These are phyloP conservation scores for Drosophila anomelani DNA, from an alignment of 2,888 invertebrate species.

Conservation along the genomic window DNA sequence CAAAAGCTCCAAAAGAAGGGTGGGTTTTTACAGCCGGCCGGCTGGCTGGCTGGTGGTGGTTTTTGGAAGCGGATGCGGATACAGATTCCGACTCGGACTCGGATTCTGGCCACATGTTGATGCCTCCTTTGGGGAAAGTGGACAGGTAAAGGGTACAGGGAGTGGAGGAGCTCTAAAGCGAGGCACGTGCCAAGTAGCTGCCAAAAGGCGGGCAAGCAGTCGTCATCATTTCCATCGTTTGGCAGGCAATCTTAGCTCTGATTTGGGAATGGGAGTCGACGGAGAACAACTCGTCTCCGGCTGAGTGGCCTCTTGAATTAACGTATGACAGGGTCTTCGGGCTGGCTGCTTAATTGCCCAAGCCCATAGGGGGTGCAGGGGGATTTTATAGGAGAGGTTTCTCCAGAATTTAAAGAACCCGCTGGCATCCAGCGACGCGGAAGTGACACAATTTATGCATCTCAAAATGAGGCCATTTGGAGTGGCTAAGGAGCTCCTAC, in stretches of 20 bases:
- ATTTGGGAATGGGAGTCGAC: slow-evolving; percentile 43
- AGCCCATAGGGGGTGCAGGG: background rate
- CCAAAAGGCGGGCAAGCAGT: slow-evolving; percentile 65
- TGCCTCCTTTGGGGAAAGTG: slow-evolving; percentile 51
- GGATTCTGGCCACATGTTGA: slow-evolving; percentile 53
- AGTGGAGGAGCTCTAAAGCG: slow-evolving; percentile 52
- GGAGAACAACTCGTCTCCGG: slow-evolving; percentile 24
- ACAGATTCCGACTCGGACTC: background rate
- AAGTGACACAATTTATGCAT: slow-evolving; percentile 69
- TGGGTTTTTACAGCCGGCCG: slow-evolving; percentile 48
- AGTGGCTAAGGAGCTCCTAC: slow-evolving; percentile 16
- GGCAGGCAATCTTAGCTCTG: slow-evolving; percentile 69
- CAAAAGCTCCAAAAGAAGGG: slow-evolving; percentile 51
- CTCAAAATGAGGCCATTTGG: slow-evolving; percentile 62
- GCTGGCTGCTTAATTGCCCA: slow-evolving; percentile 68
- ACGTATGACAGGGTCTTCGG: slow-evolving; percentile 65
- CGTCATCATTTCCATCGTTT: slow-evolving; percentile 56
- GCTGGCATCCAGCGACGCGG: slow-evolving; percentile 53
- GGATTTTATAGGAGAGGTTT: slow-evolving; percentile 1
- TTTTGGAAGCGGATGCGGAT: slow-evolving; percentile 43
- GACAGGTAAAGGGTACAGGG: slow-evolving; percentile 43
- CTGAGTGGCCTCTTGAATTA: slow-evolving; percentile 75
- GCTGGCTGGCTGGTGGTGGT: slow-evolving; percentile 30
- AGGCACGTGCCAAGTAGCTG: slow-evolving; percentile 76
- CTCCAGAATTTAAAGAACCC: slow-evolving; percentile 13